These are phyloP conservation scores for Baccha elongata DNA, from an alignment of 2,888 invertebrate species.

Conservation along the genomic window DNA sequence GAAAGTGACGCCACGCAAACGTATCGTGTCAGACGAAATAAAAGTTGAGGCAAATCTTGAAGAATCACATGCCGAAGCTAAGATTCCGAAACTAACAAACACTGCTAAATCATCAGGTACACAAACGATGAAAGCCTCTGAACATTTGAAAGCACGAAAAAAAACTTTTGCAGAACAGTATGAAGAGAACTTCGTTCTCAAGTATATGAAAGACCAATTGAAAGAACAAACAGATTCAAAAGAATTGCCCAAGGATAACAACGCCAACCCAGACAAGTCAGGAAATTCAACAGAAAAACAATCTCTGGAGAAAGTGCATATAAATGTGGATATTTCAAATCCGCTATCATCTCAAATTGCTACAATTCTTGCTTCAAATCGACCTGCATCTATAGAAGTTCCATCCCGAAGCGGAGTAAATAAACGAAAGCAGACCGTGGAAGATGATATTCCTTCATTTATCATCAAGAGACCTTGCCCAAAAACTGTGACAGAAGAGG, in stretches of 20 bases:
- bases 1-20: slow-evolving; percentile 76
- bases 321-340: slow-evolving; percentile 74
- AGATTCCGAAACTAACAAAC: slow-evolving; percentile 35
- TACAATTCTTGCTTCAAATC: slow-evolving; percentile 67
- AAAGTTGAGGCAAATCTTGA: not conserved
- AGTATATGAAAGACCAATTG: slow-evolving; percentile 63
- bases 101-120: not conserved
- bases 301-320: slow-evolving; percentile 72
- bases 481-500: slow-evolving; percentile 39
- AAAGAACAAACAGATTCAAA: slow-evolving; percentile 20
- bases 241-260: slow-evolving; percentile 1
- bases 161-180: slow-evolving; percentile 54
- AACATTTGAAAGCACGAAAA: not conserved
- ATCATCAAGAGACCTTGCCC: slow-evolving; percentile 75
- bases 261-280: not conserved
- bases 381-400: slow-evolving; percentile 11
- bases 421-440: slow-evolving; percentile 77
- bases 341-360: slow-evolving; percentile 75
- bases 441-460: slow-evolving; percentile 77
- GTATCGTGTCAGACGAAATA: slow-evolving; percentile 48
- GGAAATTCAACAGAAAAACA: slow-evolving; percentile 26
- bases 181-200: slow-evolving; percentile 66
- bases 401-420: slow-evolving; percentile 22
- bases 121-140: not conserved
- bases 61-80: not conserved